A percentile compares a stretch with the other conserved stretches of the same genome.
These are phyloP conservation scores for Scalopus aquaticus DNA, from an alignment of 2,113 vertebrate genomes.

Conservation along the genomic window DNA sequence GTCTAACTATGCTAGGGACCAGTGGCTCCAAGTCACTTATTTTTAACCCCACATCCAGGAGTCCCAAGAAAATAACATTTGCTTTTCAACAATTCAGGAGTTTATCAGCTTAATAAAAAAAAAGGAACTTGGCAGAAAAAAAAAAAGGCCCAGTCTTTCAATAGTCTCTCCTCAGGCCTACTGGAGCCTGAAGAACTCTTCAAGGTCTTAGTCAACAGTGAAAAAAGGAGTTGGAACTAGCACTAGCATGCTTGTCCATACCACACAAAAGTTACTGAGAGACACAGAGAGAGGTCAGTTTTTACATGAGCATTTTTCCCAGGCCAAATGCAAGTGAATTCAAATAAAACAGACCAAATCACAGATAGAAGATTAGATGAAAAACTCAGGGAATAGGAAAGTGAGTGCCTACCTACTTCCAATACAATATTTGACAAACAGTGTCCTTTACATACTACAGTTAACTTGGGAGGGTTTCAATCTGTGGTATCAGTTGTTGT, in stretches of 20 bases:
- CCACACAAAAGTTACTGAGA: conserved; percentile 73
- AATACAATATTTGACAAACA: conserved; percentile 7
- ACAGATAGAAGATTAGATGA: conserved; percentile 77
- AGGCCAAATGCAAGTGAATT: conserved; percentile 78
- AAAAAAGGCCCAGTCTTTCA: conserved; percentile 81
- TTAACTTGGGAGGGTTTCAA: background rate
- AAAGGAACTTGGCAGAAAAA: conserved; percentile 79
- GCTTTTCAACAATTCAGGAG: conserved; percentile 85
- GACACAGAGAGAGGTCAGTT: conserved; percentile 72
- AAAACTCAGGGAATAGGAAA: conserved; percentile 72
- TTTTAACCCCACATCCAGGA: conserved; percentile 72
- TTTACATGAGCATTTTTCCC: conserved; percentile 83
- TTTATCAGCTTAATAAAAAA: conserved; percentile 83
- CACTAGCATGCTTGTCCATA: conserved; percentile 77
- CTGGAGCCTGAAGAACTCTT: conserved; percentile 83
- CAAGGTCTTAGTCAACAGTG: conserved; percentile 76
- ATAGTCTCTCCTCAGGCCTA: conserved; percentile 78
- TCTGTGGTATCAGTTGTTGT: background rate
- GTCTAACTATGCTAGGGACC: conserved; percentile 72
- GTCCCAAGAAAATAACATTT: conserved; percentile 80
- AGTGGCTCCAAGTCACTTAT: conserved; percentile 72
- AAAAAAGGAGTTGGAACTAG: conserved; percentile 71
- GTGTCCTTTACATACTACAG: background rate
- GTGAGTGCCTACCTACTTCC: conserved; percentile 24
- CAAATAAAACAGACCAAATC: conserved; percentile 71